Evolutionary conservation across 2,797 vertebrate species (phyloP).

Genomic region (Manis pentadactyla): DNA sequence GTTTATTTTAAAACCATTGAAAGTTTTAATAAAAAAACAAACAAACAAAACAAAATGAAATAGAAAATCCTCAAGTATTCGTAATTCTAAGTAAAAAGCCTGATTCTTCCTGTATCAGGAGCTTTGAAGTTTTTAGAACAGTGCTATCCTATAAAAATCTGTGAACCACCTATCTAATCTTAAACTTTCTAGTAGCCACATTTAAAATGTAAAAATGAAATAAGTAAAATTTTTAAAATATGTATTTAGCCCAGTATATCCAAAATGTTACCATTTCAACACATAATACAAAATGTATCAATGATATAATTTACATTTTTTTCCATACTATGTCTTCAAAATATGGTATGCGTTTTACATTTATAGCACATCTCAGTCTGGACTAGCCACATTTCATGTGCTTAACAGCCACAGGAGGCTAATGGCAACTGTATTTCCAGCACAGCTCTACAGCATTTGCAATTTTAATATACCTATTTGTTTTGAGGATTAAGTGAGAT

Average conservation of each 20-base stretch:
- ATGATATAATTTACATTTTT: slow-evolving; percentile 12
- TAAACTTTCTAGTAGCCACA: not conserved
- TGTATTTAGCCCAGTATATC: not conserved
- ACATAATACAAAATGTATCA: not conserved
- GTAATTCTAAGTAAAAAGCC: not conserved
- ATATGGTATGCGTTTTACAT: not conserved
- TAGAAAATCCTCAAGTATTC: not conserved
- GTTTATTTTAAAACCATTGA: not conserved
- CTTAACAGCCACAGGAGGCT: not conserved
- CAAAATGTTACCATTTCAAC: slow-evolving; percentile 40
- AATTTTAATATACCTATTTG: not conserved
- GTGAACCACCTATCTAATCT: not conserved
- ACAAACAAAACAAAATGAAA: not conserved
- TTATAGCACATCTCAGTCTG: not conserved
- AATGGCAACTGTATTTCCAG: not conserved
- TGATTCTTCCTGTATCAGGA: not conserved
- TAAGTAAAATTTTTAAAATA: not conserved
- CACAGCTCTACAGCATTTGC: not conserved
- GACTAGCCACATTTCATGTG: not conserved
- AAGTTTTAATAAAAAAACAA: not conserved
- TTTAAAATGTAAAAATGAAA: not conserved
- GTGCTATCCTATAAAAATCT: not conserved
- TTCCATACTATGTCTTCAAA: not conserved
- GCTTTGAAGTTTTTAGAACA: not conserved
- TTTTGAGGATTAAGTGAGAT: not conserved